Percentiles rank a stretch among this genome's conserved stretches.
These are phyloP conservation scores for Gadopsis marmoratus DNA, from an alignment of 2,797 vertebrate genomes.

Conservation along the genomic window DNA sequence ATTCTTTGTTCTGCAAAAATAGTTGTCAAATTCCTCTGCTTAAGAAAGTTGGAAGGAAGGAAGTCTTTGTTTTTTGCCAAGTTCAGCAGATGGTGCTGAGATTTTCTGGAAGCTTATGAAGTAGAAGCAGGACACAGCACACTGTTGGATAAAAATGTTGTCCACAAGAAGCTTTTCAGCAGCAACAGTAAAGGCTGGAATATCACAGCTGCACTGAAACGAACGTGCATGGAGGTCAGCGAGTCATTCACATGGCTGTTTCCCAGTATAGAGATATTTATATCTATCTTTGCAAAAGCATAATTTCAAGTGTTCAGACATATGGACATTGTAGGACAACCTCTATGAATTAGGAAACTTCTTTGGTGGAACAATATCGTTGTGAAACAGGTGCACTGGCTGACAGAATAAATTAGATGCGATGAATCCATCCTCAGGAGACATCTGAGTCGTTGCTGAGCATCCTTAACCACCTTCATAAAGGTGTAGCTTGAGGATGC, in stretches of 20 bases:
- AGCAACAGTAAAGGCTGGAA: background rate
- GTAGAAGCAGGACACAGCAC: constrained; percentile 16
- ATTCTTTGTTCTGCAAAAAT: constrained; percentile 38
- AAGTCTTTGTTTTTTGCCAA: constrained; percentile 38
- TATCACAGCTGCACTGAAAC: background rate
- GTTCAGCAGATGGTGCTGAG: constrained; percentile 54
- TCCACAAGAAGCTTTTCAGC: background rate
- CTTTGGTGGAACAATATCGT: background rate
- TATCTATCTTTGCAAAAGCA: background rate
- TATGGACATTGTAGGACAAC: background rate
- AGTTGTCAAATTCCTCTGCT: constrained; percentile 14
- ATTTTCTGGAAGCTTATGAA: constrained; percentile 44
- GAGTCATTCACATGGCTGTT: background rate
- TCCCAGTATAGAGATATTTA: background rate
- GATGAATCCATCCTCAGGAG: background rate
- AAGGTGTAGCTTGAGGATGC: background rate
- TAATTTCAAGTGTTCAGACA: background rate
- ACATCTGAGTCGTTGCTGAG: background rate
- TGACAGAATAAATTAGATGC: background rate
- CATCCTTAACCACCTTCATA: background rate
- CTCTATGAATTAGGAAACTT: background rate
- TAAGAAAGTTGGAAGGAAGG: constrained; percentile 10
- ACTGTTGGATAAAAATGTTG: background rate
- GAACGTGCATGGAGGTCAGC: background rate
- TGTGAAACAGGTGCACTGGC: background rate